phyloP scores from a whole-genome alignment of 2,888 invertebrate genomes.

The Bhutanitis thaidina region DNA sequence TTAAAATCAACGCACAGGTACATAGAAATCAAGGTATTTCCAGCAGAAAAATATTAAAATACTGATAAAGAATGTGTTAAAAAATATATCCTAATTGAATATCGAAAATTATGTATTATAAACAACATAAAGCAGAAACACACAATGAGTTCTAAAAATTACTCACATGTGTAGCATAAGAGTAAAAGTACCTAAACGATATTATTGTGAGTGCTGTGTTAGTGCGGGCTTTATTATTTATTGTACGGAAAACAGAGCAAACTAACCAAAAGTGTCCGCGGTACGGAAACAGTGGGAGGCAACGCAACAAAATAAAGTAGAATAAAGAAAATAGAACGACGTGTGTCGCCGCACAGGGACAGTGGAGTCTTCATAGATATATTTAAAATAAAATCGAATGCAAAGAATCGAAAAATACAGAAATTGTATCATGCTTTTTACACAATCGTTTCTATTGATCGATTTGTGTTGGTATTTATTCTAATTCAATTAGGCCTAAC shows the following conservation, averaged over 20 bases:
- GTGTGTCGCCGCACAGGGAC: conserved; percentile 50
- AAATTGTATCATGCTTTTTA: too few species aligned
- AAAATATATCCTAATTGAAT: too few species aligned
- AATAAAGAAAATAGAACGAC: conserved; percentile 69
- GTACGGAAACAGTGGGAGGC: conserved; percentile 72
- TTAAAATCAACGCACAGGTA: too few species aligned
- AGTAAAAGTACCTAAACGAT: conserved; percentile 12
- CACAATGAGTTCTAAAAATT: background rate
- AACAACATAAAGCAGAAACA: too few species aligned
- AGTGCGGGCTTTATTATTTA: conserved; percentile 71
- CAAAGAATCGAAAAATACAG: too few species aligned
- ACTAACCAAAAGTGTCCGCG: conserved; percentile 78
- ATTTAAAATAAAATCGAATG: background rate
- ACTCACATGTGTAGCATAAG: conserved; percentile 3
- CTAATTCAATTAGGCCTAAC: too few species aligned
- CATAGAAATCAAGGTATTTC: too few species aligned
- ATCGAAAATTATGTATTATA: too few species aligned
- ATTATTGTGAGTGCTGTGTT: conserved; percentile 20
- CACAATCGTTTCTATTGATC: too few species aligned
- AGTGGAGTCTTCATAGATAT: conserved; percentile 33
- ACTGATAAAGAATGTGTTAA: too few species aligned
- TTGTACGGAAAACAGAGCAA: conserved; percentile 73
- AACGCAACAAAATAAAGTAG: conserved; percentile 59
- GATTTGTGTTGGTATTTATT: too few species aligned
- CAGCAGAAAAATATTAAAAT: too few species aligned